These are phyloP conservation scores for Archegozetes longisetosus DNA, from an alignment of 1,140 invertebrate genomes.

Conservation along the genomic window DNA sequence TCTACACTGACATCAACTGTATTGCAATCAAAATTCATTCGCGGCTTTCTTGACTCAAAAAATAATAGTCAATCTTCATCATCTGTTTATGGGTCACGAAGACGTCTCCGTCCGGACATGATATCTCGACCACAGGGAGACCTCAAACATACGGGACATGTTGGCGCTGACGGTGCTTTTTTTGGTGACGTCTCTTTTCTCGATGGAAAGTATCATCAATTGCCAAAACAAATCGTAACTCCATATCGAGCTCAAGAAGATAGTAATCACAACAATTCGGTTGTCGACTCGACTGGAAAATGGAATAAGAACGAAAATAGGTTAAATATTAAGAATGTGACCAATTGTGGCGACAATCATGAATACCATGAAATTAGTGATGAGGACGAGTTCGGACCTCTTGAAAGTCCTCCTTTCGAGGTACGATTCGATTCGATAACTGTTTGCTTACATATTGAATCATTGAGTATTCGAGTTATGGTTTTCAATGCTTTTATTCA, in stretches of 20 bases:
- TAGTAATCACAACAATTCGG: background rate
- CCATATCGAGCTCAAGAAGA: background rate
- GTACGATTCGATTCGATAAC: constrained; percentile 22
- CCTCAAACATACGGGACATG: constrained; percentile 89
- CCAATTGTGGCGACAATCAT: constrained; percentile 30
- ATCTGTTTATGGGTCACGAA: constrained; percentile 22
- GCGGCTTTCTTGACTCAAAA: constrained; percentile 24
- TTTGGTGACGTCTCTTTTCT: constrained; percentile 87
- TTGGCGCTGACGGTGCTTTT: constrained; percentile 86
- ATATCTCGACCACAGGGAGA: constrained; percentile 92
- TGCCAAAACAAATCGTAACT: constrained; percentile 67
- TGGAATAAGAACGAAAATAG: background rate
- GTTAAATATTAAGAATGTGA: background rate
- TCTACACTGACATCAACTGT: constrained; percentile 9
- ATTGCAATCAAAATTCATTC: constrained; percentile 14
- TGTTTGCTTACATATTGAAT: background rate
- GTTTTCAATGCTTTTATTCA: constrained; percentile 9
- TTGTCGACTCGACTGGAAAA: background rate
- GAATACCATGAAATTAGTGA: constrained; percentile 87
- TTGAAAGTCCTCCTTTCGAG: constrained; percentile 35
- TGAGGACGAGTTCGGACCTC: constrained; percentile 43
- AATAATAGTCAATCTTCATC: constrained; percentile 24
- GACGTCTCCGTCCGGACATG: constrained; percentile 68
- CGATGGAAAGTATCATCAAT: constrained; percentile 50
- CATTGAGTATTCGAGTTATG: background rate